Base-by-base conservation (phyloP, 2,888 invertebrate genomes). In the Ochlodes sylvanus region DNA sequence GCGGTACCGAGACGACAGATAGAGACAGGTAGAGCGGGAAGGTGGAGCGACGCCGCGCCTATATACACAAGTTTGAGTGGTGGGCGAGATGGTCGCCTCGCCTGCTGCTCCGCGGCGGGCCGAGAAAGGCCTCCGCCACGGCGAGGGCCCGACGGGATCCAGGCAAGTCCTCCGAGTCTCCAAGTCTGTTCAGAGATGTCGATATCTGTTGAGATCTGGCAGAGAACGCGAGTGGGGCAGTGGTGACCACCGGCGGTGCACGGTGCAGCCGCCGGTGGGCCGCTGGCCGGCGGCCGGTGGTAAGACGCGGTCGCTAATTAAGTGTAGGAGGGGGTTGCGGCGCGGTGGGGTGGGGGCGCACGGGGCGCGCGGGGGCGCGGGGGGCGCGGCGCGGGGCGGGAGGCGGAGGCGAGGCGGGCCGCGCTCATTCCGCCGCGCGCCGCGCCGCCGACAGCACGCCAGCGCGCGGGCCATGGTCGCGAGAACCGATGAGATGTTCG, bases 401-500 rank as follows among this genome's bases (percentile, higher is more conserved):
- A 34, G 38, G 38, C 38, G 38, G 38, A 12, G 38, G 10, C 9
- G 38, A 82, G 85, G 87, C 85, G 87, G 85, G 82, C 82, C 84
- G 72, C 79, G 80, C 73, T 87, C 92, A 91, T 87, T 90, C 90
- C 89, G 89, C 93, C 89, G 90, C 92, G 93, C 91, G 89, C 88
- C 91, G 89, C 88, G 87, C 83, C 79, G 78, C 83, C 73, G 75
- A 78, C 74, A 82, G 82, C 87, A 88, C 90, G 90, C 86, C 87
- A 88, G 89, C 91, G 92, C 90, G 94, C 95, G 95, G 95, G 96
- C 95, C 95, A 96, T 95, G 95, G 96, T 96, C 96, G 96, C 96
- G 95, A 96, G 96, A 95, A 95, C 95, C 93, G 94, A 95, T 94
- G 95, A 94, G 94, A 96, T 95, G 95, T 95, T 95, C 94, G 95